Percentiles rank a stretch among this genome's conserved stretches.
These are phyloP conservation scores for Papilio xuthus DNA, from an alignment of 1,140 invertebrate genomes.

Conservation along the genomic window DNA sequence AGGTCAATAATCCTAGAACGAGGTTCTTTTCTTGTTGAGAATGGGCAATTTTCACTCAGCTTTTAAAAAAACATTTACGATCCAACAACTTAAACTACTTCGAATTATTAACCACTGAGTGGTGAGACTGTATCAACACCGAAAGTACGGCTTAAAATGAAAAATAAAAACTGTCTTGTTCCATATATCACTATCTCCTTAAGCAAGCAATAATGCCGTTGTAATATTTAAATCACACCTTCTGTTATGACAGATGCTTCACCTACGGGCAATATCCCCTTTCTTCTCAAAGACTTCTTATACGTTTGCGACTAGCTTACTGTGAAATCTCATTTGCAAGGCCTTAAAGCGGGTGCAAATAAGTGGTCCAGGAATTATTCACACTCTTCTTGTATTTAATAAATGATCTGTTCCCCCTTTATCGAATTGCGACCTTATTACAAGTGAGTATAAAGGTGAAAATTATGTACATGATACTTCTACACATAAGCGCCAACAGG, in stretches of 20 bases:
- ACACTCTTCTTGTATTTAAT: constrained; percentile 45
- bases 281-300: constrained; percentile 50
- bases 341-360: constrained; percentile 62
- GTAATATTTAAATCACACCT: constrained; percentile 60
- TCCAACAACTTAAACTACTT: constrained; percentile 29
- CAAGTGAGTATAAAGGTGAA: neutral
- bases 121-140: neutral
- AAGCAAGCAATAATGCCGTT: constrained; percentile 48
- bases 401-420: neutral
- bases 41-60: constrained; percentile 32
- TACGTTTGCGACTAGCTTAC: constrained; percentile 52
- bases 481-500: constrained; percentile 16
- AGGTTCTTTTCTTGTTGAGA: constrained; percentile 39
- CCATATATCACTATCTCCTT: constrained; percentile 36
- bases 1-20: constrained; percentile 38
- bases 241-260: constrained; percentile 47
- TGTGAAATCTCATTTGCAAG: constrained; percentile 64
- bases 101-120: neutral
- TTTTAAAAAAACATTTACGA: constrained; percentile 36
- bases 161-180: too few relatives aligned
- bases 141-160: neutral
- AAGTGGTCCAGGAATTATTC: constrained; percentile 65
- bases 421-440: constrained; percentile 39
- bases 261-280: constrained; percentile 47
- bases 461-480: neutral